Evolutionary conservation across 2,888 invertebrate species (phyloP).

Genomic region (Drosophila rubida): DNA sequence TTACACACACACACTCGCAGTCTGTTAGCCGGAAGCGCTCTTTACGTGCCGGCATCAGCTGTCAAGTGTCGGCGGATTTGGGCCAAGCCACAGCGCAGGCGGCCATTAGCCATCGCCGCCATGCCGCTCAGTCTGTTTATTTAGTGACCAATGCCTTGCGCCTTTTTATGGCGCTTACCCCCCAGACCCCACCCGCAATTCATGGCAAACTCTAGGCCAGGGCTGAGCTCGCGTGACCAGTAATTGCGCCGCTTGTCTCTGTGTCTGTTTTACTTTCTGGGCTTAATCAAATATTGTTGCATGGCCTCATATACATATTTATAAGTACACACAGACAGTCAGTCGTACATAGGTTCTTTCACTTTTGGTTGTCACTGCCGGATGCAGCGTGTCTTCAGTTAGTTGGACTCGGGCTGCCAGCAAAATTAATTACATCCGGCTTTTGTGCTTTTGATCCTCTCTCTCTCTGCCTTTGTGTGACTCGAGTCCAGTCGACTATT

Average conservation of each 20-base stretch:
- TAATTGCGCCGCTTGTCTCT: constrained; percentile 64
- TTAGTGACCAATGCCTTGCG: constrained; percentile 62
- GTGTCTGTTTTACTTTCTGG: constrained; percentile 53
- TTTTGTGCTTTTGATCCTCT: constrained; percentile 60
- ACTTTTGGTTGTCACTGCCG: constrained; percentile 40
- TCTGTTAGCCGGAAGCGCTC: constrained; percentile 65
- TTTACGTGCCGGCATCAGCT: constrained; percentile 62
- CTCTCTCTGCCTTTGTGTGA: background rate
- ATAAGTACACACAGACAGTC: background rate
- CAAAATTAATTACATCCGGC: constrained; percentile 77
- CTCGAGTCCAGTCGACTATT: background rate
- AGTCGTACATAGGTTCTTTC: constrained; percentile 4
- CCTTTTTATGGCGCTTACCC: constrained; percentile 63
- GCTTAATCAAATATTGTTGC: constrained; percentile 74
- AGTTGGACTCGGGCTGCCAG: constrained; percentile 19
- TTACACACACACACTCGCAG: constrained; percentile 18
- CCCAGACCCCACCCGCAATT: no score
- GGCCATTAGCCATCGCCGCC: constrained; percentile 33
- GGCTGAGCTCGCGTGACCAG: constrained; percentile 68
- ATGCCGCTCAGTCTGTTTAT: constrained; percentile 49
- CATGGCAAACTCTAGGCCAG: constrained; percentile 3
- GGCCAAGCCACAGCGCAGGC: constrained; percentile 51
- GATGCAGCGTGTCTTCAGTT: constrained; percentile 64
- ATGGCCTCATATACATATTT: constrained; percentile 8
- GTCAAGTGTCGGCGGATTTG: constrained; percentile 74